These are phyloP conservation scores for Pachypeltis micranthus DNA, from an alignment of 1,140 invertebrate species.

Conservation along the genomic window DNA sequence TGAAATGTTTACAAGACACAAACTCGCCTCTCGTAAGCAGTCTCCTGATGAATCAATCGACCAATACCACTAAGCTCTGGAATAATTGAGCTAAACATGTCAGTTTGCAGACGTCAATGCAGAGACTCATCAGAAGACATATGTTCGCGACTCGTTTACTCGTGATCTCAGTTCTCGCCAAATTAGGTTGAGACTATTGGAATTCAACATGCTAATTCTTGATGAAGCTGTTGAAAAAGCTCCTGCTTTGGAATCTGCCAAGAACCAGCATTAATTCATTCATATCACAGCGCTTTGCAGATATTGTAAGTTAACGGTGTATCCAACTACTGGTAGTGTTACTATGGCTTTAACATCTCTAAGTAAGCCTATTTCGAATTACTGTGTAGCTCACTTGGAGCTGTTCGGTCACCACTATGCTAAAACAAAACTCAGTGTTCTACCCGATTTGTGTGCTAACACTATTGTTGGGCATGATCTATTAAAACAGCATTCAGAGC, in stretches of 20 bases:
- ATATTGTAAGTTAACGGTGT: not conserved
- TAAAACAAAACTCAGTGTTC: conserved; percentile 5
- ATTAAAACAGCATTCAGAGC: conserved; percentile 3
- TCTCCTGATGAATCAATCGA: not conserved
- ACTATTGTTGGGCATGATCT: not conserved
- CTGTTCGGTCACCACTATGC: conserved; percentile 4
- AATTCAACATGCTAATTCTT: not conserved
- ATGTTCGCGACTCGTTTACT: not conserved
- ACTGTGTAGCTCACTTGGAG: conserved; percentile 8
- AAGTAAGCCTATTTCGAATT: not conserved
- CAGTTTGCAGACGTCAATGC: no score
- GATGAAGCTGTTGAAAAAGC: not conserved
- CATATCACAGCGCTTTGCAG: not conserved
- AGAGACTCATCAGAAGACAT: no score
- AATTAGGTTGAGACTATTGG: not conserved
- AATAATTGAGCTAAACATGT: no score
- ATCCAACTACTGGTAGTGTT: no score
- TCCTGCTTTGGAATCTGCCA: not conserved
- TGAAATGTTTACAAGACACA: not conserved
- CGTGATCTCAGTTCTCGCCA: not conserved
- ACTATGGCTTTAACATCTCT: not conserved
- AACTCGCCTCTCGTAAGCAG: not conserved
- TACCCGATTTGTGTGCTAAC: conserved; percentile 13
- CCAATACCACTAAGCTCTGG: not conserved
- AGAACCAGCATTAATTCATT: not conserved